Evolutionary conservation across 2,113 vertebrate genomes (phyloP), one percentile per base, ranked within the genome.

Genomic region (Bufo gargarizans): DNA sequence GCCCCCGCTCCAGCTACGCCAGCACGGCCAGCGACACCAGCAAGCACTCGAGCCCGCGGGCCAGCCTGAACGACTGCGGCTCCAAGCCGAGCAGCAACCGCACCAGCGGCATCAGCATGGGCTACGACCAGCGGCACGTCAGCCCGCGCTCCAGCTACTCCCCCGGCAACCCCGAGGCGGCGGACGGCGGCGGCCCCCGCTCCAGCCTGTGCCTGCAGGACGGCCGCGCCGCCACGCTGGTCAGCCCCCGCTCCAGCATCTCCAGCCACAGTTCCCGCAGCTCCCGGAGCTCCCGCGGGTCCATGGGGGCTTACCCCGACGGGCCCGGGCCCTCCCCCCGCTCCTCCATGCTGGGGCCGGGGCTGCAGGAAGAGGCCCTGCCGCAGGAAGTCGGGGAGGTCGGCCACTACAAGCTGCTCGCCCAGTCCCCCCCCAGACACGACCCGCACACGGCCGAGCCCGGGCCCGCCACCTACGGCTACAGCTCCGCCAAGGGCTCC

Each of bases 41-140:
- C 91, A 96, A 96, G 89, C 96, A 96, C 91, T 96, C 97, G 89
- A 97, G 97, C 90, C 97, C 97, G 2, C 93, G 97, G 88, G 94
- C 96, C 94, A 98, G 97, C 90, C 94, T 97, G 87, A 95, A 95
- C 72, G 97, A 97, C 93, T 95, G 96, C 91, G 96, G 96, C 92
- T 96, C 97, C 89, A 90, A 91, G 63, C 93, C 96, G 92, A 96
- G 97, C 95, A 99, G 97, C 94, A 96, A 97, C 92, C 97, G 98
- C 78, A 98, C 98, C 91, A 99, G 98, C 92, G 98, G 97, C 89
- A 98, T 99, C 94, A 99, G 98, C 93, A 96, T 99, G 96, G 98
- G 98, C 90, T 99, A 97, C 93, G 98, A 98, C 94, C 97, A 98
- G 92, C 94, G 97, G 89, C 97, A 98, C 94, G 89, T 93, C 91